Conservation (phyloP, 2,888 invertebrate species). For the Seira musarum region DNA sequence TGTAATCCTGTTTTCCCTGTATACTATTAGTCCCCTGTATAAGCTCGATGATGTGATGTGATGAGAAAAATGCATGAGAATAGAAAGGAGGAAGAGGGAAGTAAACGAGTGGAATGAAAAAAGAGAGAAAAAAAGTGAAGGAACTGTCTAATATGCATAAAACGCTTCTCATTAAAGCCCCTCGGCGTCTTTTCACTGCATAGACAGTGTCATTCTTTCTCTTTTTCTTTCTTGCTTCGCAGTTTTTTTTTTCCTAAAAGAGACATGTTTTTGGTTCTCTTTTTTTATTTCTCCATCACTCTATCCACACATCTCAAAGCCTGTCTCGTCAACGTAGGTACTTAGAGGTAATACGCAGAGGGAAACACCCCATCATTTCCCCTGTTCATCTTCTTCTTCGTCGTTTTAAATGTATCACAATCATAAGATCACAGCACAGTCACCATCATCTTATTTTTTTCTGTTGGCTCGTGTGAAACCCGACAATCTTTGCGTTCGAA, state of each 20-base stretch:
- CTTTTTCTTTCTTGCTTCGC: conserved; percentile 7
- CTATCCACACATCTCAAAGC: conserved; percentile 3
- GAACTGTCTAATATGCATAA: conserved; percentile 62
- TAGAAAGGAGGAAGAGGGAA: conserved; percentile 16
- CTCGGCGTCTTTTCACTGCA: conserved; percentile 56
- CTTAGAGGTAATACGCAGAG: neutral
- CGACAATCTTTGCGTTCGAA: neutral
- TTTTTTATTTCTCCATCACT: conserved; percentile 36
- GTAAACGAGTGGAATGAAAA: conserved; percentile 44
- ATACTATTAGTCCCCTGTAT: conserved; percentile 13
- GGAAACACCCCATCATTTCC: conserved; percentile 5
- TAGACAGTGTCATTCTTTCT: conserved; percentile 43
- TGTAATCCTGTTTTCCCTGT: conserved; percentile 39
- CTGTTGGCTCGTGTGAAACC: too few relatives aligned
- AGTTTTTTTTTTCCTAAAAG: conserved; percentile 24
- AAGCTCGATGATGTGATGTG: conserved; percentile 1
- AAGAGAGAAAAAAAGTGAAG: conserved; percentile 36
- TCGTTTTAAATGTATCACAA: conserved; percentile 11
- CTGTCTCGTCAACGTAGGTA: neutral
- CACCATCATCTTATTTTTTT: conserved; percentile 14
- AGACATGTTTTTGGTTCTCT: conserved; percentile 31
- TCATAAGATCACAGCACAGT: conserved; percentile 8
- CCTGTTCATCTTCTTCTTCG: neutral
- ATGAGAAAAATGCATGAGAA: conserved; percentile 8
- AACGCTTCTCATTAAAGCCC: conserved; percentile 63